phyloP scores from a whole-genome alignment of 1,140 invertebrate genomes.

The Drosophila pachea region DNA sequence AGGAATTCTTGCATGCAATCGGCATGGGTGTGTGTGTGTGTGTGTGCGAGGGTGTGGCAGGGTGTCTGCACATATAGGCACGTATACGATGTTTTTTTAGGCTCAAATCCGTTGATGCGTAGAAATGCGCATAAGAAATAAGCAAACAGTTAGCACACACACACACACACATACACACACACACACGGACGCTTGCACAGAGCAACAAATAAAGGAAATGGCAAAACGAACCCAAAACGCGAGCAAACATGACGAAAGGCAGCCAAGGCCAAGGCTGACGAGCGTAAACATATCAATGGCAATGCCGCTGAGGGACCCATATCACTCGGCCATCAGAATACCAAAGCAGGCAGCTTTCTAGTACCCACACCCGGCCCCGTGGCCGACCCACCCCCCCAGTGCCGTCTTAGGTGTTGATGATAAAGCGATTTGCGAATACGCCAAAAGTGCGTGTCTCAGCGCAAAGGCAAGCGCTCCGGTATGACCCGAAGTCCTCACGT shows the following conservation, averaged over 20 bases:
- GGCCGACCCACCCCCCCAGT: not conserved
- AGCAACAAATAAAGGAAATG: not conserved
- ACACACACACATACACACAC: conserved; percentile 9
- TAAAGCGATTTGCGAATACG: conserved; percentile 52
- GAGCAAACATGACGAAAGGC: conserved; percentile 19
- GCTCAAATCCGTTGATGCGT: conserved; percentile 37
- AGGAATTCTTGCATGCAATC: conserved; percentile 14
- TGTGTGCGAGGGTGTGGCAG: not conserved
- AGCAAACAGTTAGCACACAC: conserved; percentile 50
- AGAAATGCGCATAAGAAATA: conserved; percentile 59
- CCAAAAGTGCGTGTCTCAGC: conserved; percentile 53
- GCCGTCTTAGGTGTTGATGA: conserved; percentile 52
- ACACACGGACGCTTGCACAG: not conserved
- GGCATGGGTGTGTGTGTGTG: not conserved
- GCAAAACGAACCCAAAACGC: conserved; percentile 23
- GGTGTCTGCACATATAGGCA: not conserved
- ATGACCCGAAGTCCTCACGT: conserved; percentile 24
- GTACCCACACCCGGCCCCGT: not conserved
- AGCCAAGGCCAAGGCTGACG: conserved; percentile 10
- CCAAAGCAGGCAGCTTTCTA: conserved; percentile 5
- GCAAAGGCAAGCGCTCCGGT: conserved; percentile 28
- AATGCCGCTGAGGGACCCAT: conserved; percentile 43
- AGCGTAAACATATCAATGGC: conserved; percentile 64
- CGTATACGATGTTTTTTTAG: conserved; percentile 44
- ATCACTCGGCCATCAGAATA: conserved; percentile 40